Conservation (phyloP, 2,113 vertebrate species). For the Carettochelys insculpta region DNA sequence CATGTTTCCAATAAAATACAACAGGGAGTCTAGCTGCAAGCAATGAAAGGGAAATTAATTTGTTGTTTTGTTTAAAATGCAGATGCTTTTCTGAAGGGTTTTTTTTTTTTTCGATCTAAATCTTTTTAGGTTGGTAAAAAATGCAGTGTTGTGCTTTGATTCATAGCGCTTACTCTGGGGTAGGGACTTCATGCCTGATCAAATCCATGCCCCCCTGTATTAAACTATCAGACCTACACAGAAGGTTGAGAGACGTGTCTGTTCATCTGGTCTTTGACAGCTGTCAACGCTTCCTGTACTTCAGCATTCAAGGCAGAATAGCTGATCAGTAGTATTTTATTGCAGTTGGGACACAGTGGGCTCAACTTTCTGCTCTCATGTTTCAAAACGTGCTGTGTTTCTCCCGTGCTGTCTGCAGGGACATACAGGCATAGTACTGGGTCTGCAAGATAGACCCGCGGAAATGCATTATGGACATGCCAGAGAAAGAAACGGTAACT, state of each 20-base stretch:
- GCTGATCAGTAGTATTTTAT: not conserved
- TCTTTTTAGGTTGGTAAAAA: not conserved
- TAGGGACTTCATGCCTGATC: constrained; percentile 53
- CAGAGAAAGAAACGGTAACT: not conserved
- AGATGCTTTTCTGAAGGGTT: not conserved
- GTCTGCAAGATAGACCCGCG: not conserved
- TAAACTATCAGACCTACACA: constrained; percentile 10
- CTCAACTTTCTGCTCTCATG: constrained; percentile 6
- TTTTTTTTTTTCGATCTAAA: not conserved
- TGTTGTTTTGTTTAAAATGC: not conserved
- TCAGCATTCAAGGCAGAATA: not conserved
- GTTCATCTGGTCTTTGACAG: constrained; percentile 32
- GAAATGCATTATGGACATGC: rapidly evolving
- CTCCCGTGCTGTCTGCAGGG: not conserved
- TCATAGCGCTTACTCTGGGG: constrained; percentile 21
- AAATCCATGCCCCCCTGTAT: constrained; percentile 25
- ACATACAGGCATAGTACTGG: not conserved
- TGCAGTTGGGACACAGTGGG: constrained; percentile 26
- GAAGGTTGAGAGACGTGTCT: constrained; percentile 40
- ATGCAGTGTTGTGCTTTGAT: not conserved
- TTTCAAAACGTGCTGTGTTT: not conserved
- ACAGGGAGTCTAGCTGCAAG: not conserved
- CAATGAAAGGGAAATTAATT: not conserved
- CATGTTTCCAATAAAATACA: not conserved
- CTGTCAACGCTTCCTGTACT: constrained; percentile 6